Conservation (phyloP, 2,888 invertebrate species). For the Latheticus oryzae region DNA sequence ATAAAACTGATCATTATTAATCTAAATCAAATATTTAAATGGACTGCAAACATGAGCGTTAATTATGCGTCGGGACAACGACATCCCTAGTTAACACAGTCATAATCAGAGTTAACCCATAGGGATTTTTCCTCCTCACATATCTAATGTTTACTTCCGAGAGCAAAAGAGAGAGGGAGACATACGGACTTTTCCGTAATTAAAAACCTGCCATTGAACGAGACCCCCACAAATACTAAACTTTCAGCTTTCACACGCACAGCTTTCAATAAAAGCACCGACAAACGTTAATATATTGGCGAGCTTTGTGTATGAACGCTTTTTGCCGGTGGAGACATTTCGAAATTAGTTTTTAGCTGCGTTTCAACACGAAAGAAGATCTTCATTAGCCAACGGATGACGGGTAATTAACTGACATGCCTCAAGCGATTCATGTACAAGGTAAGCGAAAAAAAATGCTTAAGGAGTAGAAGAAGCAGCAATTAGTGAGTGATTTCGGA, state of each 20-base stretch:
- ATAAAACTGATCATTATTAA: too few relatives aligned
- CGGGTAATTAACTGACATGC: constrained; percentile 38
- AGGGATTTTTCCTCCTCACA: constrained; percentile 34
- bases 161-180: too few relatives aligned
- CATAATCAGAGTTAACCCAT: constrained; percentile 34
- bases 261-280: constrained; percentile 51
- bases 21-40: too few relatives aligned
- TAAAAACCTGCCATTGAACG: constrained; percentile 37
- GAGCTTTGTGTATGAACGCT: constrained; percentile 47
- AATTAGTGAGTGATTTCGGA: too few relatives aligned
- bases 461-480: too few relatives aligned
- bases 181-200: constrained; percentile 32
- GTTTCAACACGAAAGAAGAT: constrained; percentile 22
- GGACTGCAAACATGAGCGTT: too few relatives aligned
- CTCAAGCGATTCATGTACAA: too few relatives aligned
- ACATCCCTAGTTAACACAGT: too few relatives aligned
- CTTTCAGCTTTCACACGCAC: constrained; percentile 38
- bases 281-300: constrained; percentile 54
- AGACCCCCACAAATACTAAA: constrained; percentile 32
- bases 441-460: constrained; percentile 6
- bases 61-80: too few relatives aligned
- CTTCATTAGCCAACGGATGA: constrained; percentile 36
- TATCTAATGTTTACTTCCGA: constrained; percentile 34
- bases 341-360: constrained; percentile 52
- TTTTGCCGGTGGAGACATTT: constrained; percentile 47